These are phyloP conservation scores for Chamaea fasciata DNA, from an alignment of 2,113 vertebrate genomes.

Conservation along the genomic window DNA sequence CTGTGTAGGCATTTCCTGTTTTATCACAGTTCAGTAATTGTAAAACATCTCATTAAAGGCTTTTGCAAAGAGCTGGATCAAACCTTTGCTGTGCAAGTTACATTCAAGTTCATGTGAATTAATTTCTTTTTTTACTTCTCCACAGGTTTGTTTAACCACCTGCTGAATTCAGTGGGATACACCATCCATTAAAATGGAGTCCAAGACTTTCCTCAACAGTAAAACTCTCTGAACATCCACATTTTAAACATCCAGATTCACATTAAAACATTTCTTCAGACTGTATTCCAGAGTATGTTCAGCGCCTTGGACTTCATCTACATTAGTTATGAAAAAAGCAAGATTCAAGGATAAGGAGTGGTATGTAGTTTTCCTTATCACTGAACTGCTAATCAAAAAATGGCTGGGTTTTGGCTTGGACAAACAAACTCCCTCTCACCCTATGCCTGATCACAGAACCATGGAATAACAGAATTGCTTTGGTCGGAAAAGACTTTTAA, in stretches of 20 bases:
- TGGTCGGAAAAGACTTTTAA: neutral
- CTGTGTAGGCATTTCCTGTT: neutral
- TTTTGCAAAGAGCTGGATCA: neutral
- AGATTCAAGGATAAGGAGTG: neutral
- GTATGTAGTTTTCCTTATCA: neutral
- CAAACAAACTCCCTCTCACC: fast-evolving
- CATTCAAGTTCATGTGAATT: neutral
- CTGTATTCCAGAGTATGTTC: neutral
- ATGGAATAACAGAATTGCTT: neutral
- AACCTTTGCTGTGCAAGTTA: neutral
- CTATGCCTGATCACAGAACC: neutral
- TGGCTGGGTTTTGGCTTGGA: neutral
- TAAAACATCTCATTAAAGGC: neutral
- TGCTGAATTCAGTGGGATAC: neutral
- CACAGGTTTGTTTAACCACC: neutral
- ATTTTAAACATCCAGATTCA: neutral
- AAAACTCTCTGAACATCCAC: neutral
- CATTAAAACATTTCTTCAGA: neutral
- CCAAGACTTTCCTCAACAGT: neutral
- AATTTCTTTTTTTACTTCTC: neutral
- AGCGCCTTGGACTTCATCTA: neutral
- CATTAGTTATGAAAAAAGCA: neutral
- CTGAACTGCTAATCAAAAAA: neutral
- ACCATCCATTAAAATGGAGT: neutral
- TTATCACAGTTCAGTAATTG: neutral